Conservation (phyloP, 2,113 vertebrate genomes). For the Girardinichthys multiradiatus region DNA sequence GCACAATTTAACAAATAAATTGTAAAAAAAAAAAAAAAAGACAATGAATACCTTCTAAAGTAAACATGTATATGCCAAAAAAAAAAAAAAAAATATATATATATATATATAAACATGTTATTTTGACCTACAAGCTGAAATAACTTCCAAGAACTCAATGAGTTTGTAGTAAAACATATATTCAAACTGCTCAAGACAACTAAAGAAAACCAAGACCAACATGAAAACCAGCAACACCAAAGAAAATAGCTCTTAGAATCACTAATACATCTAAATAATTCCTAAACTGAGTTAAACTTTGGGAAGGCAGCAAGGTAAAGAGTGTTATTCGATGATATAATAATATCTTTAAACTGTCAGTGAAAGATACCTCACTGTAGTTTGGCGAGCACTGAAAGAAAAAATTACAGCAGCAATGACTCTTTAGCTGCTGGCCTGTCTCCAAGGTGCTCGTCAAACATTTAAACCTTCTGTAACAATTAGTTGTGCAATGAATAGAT, state of each 20-base stretch:
- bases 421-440: background rate
- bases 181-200: background rate
- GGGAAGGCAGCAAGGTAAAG: background rate
- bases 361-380: background rate
- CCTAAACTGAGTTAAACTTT: no score
- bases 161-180: background rate
- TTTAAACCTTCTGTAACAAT: background rate
- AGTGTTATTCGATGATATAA: background rate
- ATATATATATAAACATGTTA: no score
- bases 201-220: background rate
- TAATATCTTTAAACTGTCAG: background rate
- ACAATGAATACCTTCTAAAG: no score
- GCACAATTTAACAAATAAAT: no score
- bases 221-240: background rate
- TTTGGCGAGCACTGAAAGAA: background rate
- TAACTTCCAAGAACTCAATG: background rate
- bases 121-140: no score
- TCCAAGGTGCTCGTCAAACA: background rate
- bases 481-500: constrained; percentile 1
- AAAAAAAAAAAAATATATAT: no score
- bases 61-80: no score
- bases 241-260: background rate
- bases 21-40: no score
- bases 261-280: no score
- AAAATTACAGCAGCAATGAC: background rate